Evolutionary conservation across 2,888 invertebrate genomes (phyloP).

Genomic region (Plusia festucae): DNA sequence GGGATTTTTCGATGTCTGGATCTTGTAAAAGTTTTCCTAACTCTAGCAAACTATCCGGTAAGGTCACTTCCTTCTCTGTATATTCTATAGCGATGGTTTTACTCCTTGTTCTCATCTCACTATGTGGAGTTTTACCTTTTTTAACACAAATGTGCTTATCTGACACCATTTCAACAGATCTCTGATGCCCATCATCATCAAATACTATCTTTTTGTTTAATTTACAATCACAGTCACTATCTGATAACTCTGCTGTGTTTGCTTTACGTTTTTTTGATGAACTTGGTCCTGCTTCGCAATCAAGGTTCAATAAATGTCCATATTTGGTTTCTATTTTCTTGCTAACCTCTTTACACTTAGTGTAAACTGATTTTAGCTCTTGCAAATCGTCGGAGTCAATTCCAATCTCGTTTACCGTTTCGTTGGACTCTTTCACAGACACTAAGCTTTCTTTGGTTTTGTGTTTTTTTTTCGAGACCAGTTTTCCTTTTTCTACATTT

Average conservation of each 20-base stretch:
- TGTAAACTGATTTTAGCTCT: constrained; percentile 76
- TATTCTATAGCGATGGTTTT: constrained; percentile 70
- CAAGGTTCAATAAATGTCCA: constrained; percentile 76
- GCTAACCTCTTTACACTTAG: constrained; percentile 77
- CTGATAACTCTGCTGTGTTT: constrained; percentile 37
- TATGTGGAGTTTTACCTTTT: constrained; percentile 50
- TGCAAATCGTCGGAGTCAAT: constrained; percentile 72
- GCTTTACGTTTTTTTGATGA: constrained; percentile 26
- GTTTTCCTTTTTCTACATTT: constrained; percentile 34
- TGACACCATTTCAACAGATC: constrained; percentile 53
- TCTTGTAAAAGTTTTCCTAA: constrained; percentile 70
- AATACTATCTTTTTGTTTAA: constrained; percentile 79
- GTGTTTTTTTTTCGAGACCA: constrained; percentile 23
- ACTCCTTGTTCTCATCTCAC: constrained; percentile 23
- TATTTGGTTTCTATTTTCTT: constrained; percentile 80
- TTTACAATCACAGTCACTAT: constrained; percentile 70
- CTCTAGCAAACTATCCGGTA: constrained; percentile 72
- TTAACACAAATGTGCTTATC: constrained; percentile 75
- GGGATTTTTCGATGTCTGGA: constrained; percentile 60
- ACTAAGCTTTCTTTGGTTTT: constrained; percentile 25
- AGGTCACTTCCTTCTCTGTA: constrained; percentile 56
- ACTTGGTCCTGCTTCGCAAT: constrained; percentile 36
- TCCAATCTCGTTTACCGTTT: constrained; percentile 32
- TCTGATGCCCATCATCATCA: constrained; percentile 78
- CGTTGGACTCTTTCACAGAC: constrained; percentile 31